Evolutionary conservation across 1,140 invertebrate genomes (phyloP), one percentile per base, ranked within the genome.

Genomic region (Sarcophaga bullata): DNA sequence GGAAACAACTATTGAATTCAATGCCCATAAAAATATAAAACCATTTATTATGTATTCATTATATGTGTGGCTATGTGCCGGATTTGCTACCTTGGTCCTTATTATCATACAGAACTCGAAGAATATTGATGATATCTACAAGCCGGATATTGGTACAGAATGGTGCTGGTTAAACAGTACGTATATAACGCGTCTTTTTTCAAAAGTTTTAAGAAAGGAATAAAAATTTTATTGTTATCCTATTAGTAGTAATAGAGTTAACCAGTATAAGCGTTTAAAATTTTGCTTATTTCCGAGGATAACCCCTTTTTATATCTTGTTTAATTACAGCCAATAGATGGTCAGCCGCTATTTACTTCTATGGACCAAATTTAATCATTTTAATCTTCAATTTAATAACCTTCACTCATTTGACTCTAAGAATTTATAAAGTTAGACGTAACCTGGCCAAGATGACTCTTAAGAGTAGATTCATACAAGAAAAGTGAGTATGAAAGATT

Each of bases 31-130:
- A 52, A 92, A 92, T 80, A 86, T 85, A 54, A 90, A 90, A 83
- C 93, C 94, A 52, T 95, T 95, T 85, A 85, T 92, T 0, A 85
- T 93, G 80, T 95, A 95, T 85, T 94, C 93, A 0, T 87, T 93
- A 0, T 95, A 95, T 85, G 94, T 94, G 1, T 95, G 94, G 94
- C 93, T 94, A 0, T 89, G 92, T 15, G 92, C 94, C 0, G 82
- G 91, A 0, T 0, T 91, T 0, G 88, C 92, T 9, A 90, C 91
- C 1, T 84, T 86, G 0, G 83, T 92, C 37, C 91, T 91, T 6
- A 85, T 91, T 0, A 81, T 84, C 5, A 91, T 92, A 86, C 92
- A 94, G 84, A 90, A 91, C 78, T 84, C 87, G 5, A 85, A 88
- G 6, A 73, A 84, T 19, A 84, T 92, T 37, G 91, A 92, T 0